Percentiles rank a stretch among this genome's conserved stretches.
These are phyloP conservation scores for Australoheros facetus DNA, from an alignment of 2,797 vertebrate genomes.

Conservation along the genomic window DNA sequence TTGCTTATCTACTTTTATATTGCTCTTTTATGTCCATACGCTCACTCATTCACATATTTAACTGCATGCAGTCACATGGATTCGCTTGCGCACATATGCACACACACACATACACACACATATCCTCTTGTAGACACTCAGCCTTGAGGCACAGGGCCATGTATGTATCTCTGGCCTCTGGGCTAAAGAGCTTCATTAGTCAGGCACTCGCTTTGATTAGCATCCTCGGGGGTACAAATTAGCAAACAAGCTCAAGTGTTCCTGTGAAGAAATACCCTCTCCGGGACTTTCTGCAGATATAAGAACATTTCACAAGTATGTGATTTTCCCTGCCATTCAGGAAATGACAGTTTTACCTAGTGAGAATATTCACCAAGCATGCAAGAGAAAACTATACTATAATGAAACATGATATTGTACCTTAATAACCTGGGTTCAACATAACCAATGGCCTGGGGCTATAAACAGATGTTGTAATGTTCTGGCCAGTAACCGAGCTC, in stretches of 20 bases:
- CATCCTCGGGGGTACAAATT: slow-evolving; percentile 77
- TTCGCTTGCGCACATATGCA: slow-evolving; percentile 15
- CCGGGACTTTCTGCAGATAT: slow-evolving; percentile 23
- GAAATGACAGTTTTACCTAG: slow-evolving; percentile 24
- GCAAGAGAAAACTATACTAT: background rate
- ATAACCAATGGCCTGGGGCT: background rate
- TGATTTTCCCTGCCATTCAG: slow-evolving; percentile 31
- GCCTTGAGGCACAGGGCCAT: slow-evolving; percentile 53
- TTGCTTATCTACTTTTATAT: slow-evolving; percentile 48
- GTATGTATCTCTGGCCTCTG: slow-evolving; percentile 59
- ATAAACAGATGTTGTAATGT: background rate
- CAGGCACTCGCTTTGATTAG: slow-evolving; percentile 73
- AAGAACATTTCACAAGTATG: slow-evolving; percentile 38
- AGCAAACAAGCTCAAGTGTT: slow-evolving; percentile 68
- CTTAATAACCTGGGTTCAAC: background rate
- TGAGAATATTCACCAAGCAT: background rate
- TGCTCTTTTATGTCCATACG: slow-evolving; percentile 34
- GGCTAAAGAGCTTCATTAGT: slow-evolving; percentile 78
- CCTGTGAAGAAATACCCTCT: slow-evolving; percentile 40
- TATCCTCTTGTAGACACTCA: slow-evolving; percentile 22
- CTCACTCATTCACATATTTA: slow-evolving; percentile 40
- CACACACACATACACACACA: background rate
- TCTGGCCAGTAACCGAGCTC: background rate
- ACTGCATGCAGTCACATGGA: slow-evolving; percentile 21
- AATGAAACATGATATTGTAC: background rate